These are phyloP conservation scores for Adrianichthys oophorus DNA, from an alignment of 2,797 vertebrate species.

Conservation along the genomic window DNA sequence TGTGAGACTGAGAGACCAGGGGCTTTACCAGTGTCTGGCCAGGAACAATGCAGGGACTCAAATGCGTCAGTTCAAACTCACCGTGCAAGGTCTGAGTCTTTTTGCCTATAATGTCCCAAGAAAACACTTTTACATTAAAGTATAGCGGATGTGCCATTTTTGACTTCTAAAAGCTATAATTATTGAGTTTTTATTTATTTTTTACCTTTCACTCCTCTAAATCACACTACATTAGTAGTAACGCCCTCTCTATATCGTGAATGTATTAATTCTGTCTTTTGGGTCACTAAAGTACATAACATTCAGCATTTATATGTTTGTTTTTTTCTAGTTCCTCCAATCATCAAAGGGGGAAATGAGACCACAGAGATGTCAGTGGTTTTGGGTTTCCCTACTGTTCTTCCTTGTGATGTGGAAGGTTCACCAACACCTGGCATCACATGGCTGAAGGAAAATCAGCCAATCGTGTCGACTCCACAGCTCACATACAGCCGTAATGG, in stretches of 20 bases:
- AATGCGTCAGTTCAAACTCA: slow-evolving; percentile 82
- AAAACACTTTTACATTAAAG: too few relatives aligned
- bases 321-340: slow-evolving; percentile 77
- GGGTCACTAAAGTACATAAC: slow-evolving; percentile 3
- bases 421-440: slow-evolving; percentile 79
- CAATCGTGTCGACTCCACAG: slow-evolving; percentile 77
- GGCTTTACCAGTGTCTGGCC: slow-evolving; percentile 85
- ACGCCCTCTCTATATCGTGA: not conserved
- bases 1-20: slow-evolving; percentile 80
- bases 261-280: slow-evolving; percentile 9
- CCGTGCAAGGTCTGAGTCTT: slow-evolving; percentile 65
- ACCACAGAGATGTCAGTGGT: slow-evolving; percentile 79
- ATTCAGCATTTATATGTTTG: slow-evolving; percentile 12
- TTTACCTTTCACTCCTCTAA: too few relatives aligned
- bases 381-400: slow-evolving; percentile 75
- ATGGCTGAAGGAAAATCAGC: slow-evolving; percentile 84
- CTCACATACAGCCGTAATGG: slow-evolving; percentile 74
- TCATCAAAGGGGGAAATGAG: slow-evolving; percentile 77
- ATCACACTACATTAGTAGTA: too few relatives aligned
- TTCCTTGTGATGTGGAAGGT: slow-evolving; percentile 83
- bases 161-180: too few relatives aligned
- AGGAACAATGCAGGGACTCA: slow-evolving; percentile 87
- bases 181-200: too few relatives aligned
- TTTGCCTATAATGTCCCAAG: too few relatives aligned
- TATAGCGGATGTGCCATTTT: too few relatives aligned